Evolutionary conservation across 2,888 invertebrate genomes (phyloP).

Genomic region (Homarus gammarus): DNA sequence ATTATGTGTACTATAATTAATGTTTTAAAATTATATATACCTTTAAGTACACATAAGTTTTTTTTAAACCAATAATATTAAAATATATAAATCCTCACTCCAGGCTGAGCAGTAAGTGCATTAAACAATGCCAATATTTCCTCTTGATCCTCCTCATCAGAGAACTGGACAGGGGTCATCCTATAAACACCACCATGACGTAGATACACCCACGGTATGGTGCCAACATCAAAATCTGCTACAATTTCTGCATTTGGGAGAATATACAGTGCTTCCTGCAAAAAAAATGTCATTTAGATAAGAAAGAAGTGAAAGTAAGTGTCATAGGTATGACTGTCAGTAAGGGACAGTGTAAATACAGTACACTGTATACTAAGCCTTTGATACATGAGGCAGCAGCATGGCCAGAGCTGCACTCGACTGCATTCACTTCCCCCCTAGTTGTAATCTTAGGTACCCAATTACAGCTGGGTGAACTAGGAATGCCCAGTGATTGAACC

Average conservation of each 20-base stretch:
- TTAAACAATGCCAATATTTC: constrained; percentile 38
- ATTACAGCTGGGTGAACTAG: too few species aligned
- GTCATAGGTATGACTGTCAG: too few species aligned
- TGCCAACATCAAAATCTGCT: constrained; percentile 55
- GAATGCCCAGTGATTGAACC: too few species aligned
- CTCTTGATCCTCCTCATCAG: constrained; percentile 51
- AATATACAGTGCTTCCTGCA: constrained; percentile 44
- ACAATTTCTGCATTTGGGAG: constrained; percentile 60
- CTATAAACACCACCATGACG: constrained; percentile 45
- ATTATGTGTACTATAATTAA: background rate
- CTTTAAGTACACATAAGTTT: constrained; percentile 45
- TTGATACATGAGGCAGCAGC: too few species aligned
- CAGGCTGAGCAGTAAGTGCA: constrained; percentile 45
- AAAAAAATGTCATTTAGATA: background rate
- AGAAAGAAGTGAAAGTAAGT: too few species aligned
- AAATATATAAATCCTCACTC: constrained; percentile 63
- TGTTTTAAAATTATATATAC: constrained; percentile 42
- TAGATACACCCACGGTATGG: constrained; percentile 56
- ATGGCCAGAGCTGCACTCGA: too few species aligned
- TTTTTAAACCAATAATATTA: background rate
- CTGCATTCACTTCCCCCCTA: too few species aligned
- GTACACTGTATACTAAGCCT: too few species aligned
- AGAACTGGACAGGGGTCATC: constrained; percentile 20
- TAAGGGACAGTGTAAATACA: too few species aligned
- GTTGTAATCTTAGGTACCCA: too few species aligned